These are phyloP conservation scores for Asarcornis scutulata DNA, from an alignment of 2,113 vertebrate species.

Conservation along the genomic window DNA sequence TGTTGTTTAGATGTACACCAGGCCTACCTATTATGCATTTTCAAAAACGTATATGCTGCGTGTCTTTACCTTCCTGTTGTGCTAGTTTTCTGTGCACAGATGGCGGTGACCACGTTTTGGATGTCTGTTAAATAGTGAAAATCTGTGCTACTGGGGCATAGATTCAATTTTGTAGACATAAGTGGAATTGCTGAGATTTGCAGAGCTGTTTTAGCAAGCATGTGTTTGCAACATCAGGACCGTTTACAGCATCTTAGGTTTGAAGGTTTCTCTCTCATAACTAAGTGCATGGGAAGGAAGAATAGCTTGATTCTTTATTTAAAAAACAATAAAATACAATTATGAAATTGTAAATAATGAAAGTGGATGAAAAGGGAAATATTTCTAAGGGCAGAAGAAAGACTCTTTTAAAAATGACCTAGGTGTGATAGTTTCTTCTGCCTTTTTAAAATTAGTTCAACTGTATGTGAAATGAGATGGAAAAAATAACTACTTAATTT, in stretches of 20 bases:
- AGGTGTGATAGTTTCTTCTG: background rate
- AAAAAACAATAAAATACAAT: background rate
- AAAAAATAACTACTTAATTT: background rate
- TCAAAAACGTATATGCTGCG: too few species aligned
- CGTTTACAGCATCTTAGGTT: background rate
- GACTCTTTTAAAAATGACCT: background rate
- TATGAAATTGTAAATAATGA: background rate
- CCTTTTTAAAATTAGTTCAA: background rate
- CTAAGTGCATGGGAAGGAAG: background rate
- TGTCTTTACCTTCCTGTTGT: background rate
- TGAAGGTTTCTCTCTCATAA: accelerated
- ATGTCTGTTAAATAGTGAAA: background rate
- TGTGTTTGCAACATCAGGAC: accelerated
- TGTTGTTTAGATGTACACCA: background rate
- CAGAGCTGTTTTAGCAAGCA: background rate
- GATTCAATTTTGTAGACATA: background rate
- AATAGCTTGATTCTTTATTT: background rate
- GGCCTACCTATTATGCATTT: accelerated
- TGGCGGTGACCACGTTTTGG: background rate
- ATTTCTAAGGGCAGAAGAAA: background rate
- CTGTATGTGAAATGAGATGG: background rate
- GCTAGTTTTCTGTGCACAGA: background rate
- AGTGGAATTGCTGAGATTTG: background rate
- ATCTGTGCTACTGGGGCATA: background rate
- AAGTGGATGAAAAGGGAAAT: background rate